These are phyloP conservation scores for Priocnemis perturbator DNA, from an alignment of 2,888 invertebrate genomes.

Conservation along the genomic window DNA sequence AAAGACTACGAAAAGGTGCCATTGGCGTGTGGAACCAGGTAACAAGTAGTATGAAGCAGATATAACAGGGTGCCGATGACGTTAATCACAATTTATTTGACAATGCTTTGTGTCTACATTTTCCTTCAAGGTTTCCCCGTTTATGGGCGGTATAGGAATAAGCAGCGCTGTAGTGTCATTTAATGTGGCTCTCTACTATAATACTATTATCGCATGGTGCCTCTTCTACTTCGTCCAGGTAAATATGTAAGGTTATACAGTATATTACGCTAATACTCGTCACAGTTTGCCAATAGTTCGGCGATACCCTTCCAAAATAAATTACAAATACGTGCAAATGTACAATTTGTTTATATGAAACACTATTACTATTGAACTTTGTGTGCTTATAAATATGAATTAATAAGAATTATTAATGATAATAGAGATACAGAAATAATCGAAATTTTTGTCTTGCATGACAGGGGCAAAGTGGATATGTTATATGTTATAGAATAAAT, in stretches of 20 bases:
- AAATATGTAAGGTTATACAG: conserved; percentile 30
- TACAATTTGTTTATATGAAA: background rate
- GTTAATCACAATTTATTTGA: too few species aligned
- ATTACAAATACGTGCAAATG: background rate
- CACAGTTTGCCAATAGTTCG: too few species aligned
- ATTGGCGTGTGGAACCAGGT: conserved; percentile 96
- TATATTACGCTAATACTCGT: too few species aligned
- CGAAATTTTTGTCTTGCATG: too few species aligned
- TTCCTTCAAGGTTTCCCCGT: conserved; percentile 82
- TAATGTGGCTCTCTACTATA: conserved; percentile 97
- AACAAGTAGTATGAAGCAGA: conserved; percentile 13
- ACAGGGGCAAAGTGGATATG: too few species aligned
- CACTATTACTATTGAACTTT: too few species aligned
- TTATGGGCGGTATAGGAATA: conserved; percentile 91
- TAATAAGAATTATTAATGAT: too few species aligned
- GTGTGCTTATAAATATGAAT: too few species aligned
- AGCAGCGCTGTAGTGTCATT: conserved; percentile 97
- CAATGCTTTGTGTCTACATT: too few species aligned
- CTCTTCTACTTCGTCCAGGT: conserved; percentile 93
- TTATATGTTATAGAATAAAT: too few species aligned
- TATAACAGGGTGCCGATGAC: background rate
- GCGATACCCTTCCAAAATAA: too few species aligned
- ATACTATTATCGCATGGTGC: conserved; percentile 99
- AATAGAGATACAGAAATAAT: too few species aligned
- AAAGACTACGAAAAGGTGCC: conserved; percentile 93